Percentiles rank a stretch among this genome's conserved stretches.
Conservation (phyloP, 2,797 vertebrate genomes). For the Sebastes minor region DNA sequence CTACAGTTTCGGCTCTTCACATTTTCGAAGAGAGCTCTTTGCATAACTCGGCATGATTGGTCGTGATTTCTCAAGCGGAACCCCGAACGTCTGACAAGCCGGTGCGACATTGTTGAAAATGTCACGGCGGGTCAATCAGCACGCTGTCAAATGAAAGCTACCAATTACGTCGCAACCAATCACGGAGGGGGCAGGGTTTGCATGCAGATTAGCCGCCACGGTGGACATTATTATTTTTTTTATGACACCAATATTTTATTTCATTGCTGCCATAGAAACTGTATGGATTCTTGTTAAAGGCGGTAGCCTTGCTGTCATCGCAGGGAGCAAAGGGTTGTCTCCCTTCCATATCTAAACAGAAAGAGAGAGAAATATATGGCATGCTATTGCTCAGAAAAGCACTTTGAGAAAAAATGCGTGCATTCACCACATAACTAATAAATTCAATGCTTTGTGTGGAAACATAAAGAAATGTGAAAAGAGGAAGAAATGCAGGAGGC, state of each 20-base stretch:
- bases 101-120: conserved; percentile 36
- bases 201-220: conserved; percentile 40
- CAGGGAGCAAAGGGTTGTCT: conserved; percentile 6
- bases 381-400: conserved; percentile 62
- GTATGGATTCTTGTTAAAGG: not conserved
- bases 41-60: conserved; percentile 73
- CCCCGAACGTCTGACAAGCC: conserved; percentile 28
- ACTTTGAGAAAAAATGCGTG: conserved; percentile 42
- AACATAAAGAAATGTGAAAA: conserved; percentile 8
- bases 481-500: conserved; percentile 33
- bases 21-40: conserved; percentile 64
- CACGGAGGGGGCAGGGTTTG: conserved; percentile 21
- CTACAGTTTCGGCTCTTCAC: conserved; percentile 42
- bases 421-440: conserved; percentile 69
- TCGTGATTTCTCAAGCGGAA: conserved; percentile 66
- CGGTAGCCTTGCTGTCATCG: not conserved
- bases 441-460: conserved; percentile 53
- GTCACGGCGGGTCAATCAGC: conserved; percentile 68
- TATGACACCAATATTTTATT: not conserved
- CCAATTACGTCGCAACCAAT: conserved; percentile 71
- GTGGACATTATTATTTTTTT: not conserved
- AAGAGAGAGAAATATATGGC: conserved; percentile 47
- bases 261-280: conserved; percentile 4
- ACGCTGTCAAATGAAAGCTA: conserved; percentile 50
- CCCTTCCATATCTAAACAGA: conserved; percentile 13